Base-by-base conservation (phyloP, 2,888 invertebrate species). In the Hipparchia sbordonii region DNA sequence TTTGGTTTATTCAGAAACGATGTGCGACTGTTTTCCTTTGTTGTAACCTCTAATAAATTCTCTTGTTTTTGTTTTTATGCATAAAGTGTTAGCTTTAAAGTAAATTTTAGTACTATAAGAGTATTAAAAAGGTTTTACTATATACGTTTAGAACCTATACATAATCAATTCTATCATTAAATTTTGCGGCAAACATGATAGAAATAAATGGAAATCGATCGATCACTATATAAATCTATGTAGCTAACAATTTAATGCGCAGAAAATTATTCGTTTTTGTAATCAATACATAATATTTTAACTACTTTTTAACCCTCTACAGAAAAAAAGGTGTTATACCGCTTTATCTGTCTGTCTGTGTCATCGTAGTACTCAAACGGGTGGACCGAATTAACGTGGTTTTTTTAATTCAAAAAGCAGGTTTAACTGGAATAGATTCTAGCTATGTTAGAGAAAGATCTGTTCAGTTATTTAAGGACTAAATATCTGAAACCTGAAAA, bases 21-120 rank as follows among this genome's bases (percentile, higher is more conserved):
- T 79, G 78, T 72, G 73, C 78, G 75, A 83, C 82, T 91, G 91
- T 91, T 90, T 91, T 92, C 88, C 82, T 89, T 85, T 78, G 73
- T 80, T 51, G 87, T 92, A 92, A 93, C 93, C 92, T 92, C 84
- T 82, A 73, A 39, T 39, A 5, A 39, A 62, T 80, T 82, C 78
- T 76, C 75, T 79, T 84, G 84, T 82, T 78, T 81, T 71, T 72
- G 75, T 72, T 80, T 79, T 68, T 48, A 6, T 7, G 45, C 13
- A n/a, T 57, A 45, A 2, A 46, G 7, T 48, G 51, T 1, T 9
- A 51, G n/a, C 13, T 13, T 56, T 45, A n/a, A 46, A 46, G 12
- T 23, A 12, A 46, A 48, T 10, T 10, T 3, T 6, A 10, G 9
- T n/a, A 8, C n/a, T 62, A 8, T 62, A 46, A n/a, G 54, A 23